phyloP scores from a whole-genome alignment of 2,888 invertebrate species.

The Platycheirus rosarum region DNA sequence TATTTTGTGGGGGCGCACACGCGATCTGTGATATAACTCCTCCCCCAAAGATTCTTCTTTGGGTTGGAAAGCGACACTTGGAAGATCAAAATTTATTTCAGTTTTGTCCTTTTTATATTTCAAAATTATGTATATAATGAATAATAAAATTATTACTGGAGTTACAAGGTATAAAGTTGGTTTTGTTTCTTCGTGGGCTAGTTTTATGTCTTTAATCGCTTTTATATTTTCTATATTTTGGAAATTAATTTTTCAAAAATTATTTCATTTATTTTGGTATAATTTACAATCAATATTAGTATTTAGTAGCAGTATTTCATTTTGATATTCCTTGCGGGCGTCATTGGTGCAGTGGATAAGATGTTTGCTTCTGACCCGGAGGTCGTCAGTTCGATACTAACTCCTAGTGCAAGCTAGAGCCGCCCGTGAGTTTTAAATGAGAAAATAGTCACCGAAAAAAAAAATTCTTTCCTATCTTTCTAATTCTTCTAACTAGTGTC shows the following conservation, averaged over 20 bases:
- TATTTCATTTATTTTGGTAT: constrained; percentile 2
- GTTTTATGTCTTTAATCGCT: too few relatives aligned
- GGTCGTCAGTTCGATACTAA: too few relatives aligned
- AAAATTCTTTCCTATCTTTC: too few relatives aligned
- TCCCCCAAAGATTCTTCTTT: constrained; percentile 7
- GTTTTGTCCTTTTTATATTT: constrained; percentile 4
- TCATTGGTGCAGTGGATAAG: too few relatives aligned
- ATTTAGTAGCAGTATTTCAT: constrained; percentile 3
- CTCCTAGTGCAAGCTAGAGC: too few relatives aligned
- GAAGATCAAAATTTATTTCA: constrained; percentile 3
- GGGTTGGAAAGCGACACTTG: constrained; percentile 8
- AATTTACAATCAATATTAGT: constrained; percentile 1
- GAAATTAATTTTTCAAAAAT: constrained; percentile 8
- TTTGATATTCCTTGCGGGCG: background rate
- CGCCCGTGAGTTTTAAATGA: too few relatives aligned
- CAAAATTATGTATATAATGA: constrained; percentile 5
- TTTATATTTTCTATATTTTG: constrained; percentile 4
- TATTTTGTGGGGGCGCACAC: too few relatives aligned
- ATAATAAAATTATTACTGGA: constrained; percentile 4
- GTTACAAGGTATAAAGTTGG: background rate
- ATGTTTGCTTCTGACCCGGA: too few relatives aligned
- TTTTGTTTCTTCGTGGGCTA: background rate
- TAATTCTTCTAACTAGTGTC: too few relatives aligned
- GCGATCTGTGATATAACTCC: too few relatives aligned
- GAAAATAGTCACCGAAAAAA: too few relatives aligned